Conservation (phyloP, 2,113 vertebrate species). For the Thunnus thynnus region DNA sequence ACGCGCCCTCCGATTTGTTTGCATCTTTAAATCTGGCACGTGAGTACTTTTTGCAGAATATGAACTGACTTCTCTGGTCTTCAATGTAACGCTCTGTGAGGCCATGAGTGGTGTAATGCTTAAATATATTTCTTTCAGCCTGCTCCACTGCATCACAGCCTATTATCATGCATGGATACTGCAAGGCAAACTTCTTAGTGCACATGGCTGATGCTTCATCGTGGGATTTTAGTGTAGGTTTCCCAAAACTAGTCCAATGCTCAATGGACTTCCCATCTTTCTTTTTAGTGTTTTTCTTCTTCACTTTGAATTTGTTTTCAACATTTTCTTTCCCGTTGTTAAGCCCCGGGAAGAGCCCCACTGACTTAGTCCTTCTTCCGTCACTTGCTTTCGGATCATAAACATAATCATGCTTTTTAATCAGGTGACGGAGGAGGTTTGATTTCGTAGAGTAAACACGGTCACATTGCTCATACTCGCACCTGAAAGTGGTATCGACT, state of each 20-base stretch:
- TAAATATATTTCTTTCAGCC: conserved; percentile 93
- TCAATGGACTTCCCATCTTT: conserved; percentile 81
- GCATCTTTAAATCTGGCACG: conserved; percentile 84
- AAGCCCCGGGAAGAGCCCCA: conserved; percentile 59
- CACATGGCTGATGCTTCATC: conserved; percentile 94
- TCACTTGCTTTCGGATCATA: conserved; percentile 93
- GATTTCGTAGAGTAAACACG: conserved; percentile 97
- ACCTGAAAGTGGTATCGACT: conserved; percentile 92
- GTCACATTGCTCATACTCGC: conserved; percentile 94
- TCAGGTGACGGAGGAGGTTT: conserved; percentile 96
- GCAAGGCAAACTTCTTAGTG: conserved; percentile 90
- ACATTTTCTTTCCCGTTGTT: conserved; percentile 88
- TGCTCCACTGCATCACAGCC: conserved; percentile 94
- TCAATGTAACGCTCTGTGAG: conserved; percentile 94
- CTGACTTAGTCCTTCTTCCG: conserved; percentile 83
- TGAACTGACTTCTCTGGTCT: conserved; percentile 93
- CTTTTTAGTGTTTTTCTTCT: conserved; percentile 85
- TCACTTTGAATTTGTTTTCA: conserved; percentile 86
- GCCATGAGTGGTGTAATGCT: conserved; percentile 97
- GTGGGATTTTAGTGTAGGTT: conserved; percentile 90
- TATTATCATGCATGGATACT: conserved; percentile 98
- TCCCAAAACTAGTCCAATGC: conserved; percentile 84
- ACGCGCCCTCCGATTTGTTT: conserved; percentile 75
- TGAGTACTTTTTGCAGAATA: conserved; percentile 91
- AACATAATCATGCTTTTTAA: conserved; percentile 95